A percentile compares a stretch with the other conserved stretches of the same genome.
phyloP scores from a whole-genome alignment of 1,140 invertebrate genomes.

The Leucophenga varia region DNA sequence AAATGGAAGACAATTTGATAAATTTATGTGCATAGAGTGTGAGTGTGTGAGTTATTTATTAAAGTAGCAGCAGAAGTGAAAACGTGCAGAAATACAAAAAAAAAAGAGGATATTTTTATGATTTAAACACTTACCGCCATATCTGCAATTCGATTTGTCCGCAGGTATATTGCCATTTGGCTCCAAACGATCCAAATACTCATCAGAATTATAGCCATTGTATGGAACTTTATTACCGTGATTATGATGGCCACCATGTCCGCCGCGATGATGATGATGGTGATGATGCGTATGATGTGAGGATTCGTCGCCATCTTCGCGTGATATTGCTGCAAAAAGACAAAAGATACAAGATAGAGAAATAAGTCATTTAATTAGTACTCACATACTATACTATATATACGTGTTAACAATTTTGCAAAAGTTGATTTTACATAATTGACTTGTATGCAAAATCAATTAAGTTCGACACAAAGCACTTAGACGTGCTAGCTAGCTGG shows the following conservation, averaged over 20 bases:
- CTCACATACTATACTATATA: too few species aligned
- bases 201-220: slow-evolving; percentile 83
- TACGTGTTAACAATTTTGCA: too few species aligned
- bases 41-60: neutral
- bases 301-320: slow-evolving; percentile 72
- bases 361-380: slow-evolving; percentile 29
- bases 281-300: slow-evolving; percentile 47
- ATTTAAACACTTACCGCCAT: slow-evolving; percentile 46
- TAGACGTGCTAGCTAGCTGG: slow-evolving; percentile 7
- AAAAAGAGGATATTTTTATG: too few species aligned
- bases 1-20: too few species aligned
- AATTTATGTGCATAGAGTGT: too few species aligned
- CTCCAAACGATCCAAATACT: slow-evolving; percentile 86
- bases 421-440: slow-evolving; percentile 2
- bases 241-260: slow-evolving; percentile 51
- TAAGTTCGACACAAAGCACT: slow-evolving; percentile 5
- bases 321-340: slow-evolving; percentile 69
- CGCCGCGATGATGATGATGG: slow-evolving; percentile 46
- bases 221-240: slow-evolving; percentile 70
- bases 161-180: slow-evolving; percentile 80
- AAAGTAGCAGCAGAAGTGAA: neutral
- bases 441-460: slow-evolving; percentile 16
- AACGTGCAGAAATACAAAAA: too few species aligned
- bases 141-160: slow-evolving; percentile 56
- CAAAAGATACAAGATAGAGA: slow-evolving; percentile 8